Base-by-base conservation (phyloP, 2,888 invertebrate genomes). In the Syritta pipiens region DNA sequence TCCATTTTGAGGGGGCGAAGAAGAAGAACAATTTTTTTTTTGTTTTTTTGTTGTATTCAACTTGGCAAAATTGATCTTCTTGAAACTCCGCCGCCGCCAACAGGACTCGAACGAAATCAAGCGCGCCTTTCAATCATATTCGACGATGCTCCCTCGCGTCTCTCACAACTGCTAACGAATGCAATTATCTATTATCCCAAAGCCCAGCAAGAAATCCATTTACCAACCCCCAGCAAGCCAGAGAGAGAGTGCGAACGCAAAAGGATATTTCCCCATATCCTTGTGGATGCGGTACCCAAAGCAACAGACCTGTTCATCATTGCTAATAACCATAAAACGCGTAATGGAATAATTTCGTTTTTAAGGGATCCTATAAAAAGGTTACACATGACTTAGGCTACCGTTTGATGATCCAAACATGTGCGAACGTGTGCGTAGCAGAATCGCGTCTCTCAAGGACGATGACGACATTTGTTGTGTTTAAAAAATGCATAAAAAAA, bases 291-390 rank as follows among this genome's bases (percentile, higher is more conserved):
- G 53, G 48, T 14, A 46, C 26, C 42, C 55, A 35, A 53, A 19
- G 28, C 22, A 62, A 46, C 42, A 68, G 53, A 62, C 75, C 48
- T 75, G 60, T 55, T 62, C 62, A 62, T 75, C 68, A 60, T 60
- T 68, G 51, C 60, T 62, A 60, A 62, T 68, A 62, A 49, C 53
- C 75, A 68, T 68, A 75, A 68, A 75, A 46, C 75, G 48, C 37
- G 62, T 75, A 62, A 75, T 75, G 60, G 60, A 68, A 68, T 75
- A 62, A 75, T 68, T 62, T 62, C 26, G 48, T 68, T 75, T 74
- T 62, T 48, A 68, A 67, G 55, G 59, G 24, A 12, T 55, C 30
- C 35, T 49, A 63, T 59, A 63, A 74, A 69, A 65, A 65, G 32
- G 55, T 42, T 63, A 55, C 71, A 63, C 55, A 59, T 55, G 40